Evolutionary conservation across 2,888 invertebrate species (phyloP).

Genomic region (Parnassius smintheus): DNA sequence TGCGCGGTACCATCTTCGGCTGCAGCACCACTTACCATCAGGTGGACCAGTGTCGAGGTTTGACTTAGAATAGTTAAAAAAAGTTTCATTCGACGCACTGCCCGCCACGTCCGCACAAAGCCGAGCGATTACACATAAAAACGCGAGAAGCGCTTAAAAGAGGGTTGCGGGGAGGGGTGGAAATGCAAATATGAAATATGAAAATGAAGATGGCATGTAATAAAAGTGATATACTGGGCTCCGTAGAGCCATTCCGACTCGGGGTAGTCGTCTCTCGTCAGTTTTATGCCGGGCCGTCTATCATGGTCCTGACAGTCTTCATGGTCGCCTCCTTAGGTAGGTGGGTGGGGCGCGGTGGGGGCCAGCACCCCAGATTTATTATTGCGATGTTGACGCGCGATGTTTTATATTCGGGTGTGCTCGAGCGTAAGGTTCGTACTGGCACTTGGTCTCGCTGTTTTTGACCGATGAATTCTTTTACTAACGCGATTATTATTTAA

Average conservation of each 20-base stretch:
- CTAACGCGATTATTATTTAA: too few species aligned
- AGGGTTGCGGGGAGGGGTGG: conserved; percentile 51
- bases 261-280: conserved; percentile 86
- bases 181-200: conserved; percentile 83
- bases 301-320: conserved; percentile 85
- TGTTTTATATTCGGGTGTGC: conserved; percentile 48
- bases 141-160: conserved; percentile 71
- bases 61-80: too few species aligned
- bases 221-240: conserved; percentile 90
- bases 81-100: conserved; percentile 1
- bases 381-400: conserved; percentile 69
- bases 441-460: background rate
- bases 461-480: background rate
- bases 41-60: too few species aligned
- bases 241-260: conserved; percentile 88
- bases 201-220: conserved; percentile 87
- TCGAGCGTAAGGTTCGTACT: conserved; percentile 10
- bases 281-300: conserved; percentile 87
- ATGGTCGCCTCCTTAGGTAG: conserved; percentile 53
- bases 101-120: conserved; percentile 30
- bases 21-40: too few species aligned
- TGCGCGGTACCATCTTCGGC: too few species aligned
- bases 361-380: conserved; percentile 66
- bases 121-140: conserved; percentile 73
- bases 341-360: conserved; percentile 35